Conservation (phyloP, 37 sponge, comb jelly and placozoan genomes). For the Geodia barretti region DNA sequence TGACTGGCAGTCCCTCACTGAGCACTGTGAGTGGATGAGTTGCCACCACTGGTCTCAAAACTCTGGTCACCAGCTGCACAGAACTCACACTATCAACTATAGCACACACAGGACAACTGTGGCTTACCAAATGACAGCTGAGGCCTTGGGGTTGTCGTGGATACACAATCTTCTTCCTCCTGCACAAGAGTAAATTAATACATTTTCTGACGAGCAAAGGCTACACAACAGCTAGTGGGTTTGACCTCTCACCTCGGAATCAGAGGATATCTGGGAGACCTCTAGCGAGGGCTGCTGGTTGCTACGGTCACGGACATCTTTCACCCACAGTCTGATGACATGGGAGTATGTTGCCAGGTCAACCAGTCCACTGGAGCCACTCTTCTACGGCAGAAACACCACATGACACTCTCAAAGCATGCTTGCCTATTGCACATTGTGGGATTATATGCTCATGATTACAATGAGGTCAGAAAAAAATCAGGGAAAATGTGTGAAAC, state of each 20-base stretch:
- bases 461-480: too few relatives aligned
- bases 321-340: conserved; percentile 60
- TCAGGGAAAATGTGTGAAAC: not conserved
- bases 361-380: conserved; percentile 10
- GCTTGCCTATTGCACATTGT: too few relatives aligned
- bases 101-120: not conserved
- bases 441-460: too few relatives aligned
- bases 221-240: not conserved
- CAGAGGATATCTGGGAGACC: not conserved
- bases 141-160: not conserved
- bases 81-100: not conserved
- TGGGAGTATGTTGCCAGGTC: conserved; percentile 40
- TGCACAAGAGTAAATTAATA: not conserved
- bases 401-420: too few relatives aligned
- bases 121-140: not conserved
- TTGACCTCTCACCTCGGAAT: not conserved
- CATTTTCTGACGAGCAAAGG: not conserved
- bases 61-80: conserved; percentile 23
- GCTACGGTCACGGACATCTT: conserved; percentile 39
- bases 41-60: conserved; percentile 42
- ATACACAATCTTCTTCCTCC: not conserved
- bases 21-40: conserved; percentile 9
- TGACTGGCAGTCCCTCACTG: not conserved
- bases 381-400: conserved; percentile 21
- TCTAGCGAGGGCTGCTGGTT: not conserved